A percentile compares a stretch with the other conserved stretches of the same genome.
Conservation (phyloP, 1,140 invertebrate species). For the Drosophila eugracilis region DNA sequence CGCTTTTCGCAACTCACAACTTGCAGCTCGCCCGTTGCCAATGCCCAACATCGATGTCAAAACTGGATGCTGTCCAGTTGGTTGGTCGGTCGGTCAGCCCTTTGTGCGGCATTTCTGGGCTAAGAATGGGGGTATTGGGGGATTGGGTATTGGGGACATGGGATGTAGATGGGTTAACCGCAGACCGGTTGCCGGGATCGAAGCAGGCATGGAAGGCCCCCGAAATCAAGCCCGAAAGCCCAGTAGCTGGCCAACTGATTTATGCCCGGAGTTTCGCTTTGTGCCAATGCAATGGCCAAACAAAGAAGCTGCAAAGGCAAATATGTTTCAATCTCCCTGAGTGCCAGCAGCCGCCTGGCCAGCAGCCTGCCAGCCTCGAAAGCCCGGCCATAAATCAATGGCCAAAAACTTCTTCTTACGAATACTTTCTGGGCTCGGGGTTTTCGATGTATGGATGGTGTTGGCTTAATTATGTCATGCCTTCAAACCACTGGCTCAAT, state of each 20-base stretch:
- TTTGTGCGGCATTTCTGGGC: constrained; percentile 32
- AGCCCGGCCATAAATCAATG: constrained; percentile 32
- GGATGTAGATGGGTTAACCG: background rate
- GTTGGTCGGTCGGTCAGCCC: constrained; percentile 5
- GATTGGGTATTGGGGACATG: background rate
- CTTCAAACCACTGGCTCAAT: constrained; percentile 36
- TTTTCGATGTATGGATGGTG: background rate
- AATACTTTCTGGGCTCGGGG: background rate
- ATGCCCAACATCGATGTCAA: constrained; percentile 22
- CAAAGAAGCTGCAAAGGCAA: constrained; percentile 41
- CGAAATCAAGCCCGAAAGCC: constrained; percentile 37
- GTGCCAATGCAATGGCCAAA: constrained; percentile 32
- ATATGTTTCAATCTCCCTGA: constrained; percentile 43
- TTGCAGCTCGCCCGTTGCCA: constrained; percentile 26
- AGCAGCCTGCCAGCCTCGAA: background rate
- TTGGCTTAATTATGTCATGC: constrained; percentile 66
- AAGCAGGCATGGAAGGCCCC: constrained; percentile 23
- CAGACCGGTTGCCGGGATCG: constrained; percentile 9
- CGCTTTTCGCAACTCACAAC: constrained; percentile 5
- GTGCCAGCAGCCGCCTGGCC: background rate
- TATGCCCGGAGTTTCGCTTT: constrained; percentile 48
- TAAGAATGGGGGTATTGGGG: no score
- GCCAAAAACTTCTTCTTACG: constrained; percentile 8
- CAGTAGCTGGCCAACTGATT: constrained; percentile 70
- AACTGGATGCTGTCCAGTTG: constrained; percentile 20